Conservation (phyloP, 2,888 invertebrate genomes). For the Electrophaes corylata region DNA sequence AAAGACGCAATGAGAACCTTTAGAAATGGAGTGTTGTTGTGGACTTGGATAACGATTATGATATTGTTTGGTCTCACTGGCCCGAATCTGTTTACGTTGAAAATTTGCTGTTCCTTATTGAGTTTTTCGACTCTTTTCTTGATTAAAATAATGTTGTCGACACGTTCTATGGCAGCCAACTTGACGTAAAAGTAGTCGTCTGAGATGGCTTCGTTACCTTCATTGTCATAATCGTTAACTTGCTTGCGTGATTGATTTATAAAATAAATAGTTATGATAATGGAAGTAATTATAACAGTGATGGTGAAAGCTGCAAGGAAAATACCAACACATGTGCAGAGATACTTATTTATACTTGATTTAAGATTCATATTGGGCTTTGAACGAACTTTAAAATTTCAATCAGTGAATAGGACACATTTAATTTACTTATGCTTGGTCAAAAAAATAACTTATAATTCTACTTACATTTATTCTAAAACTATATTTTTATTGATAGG, state of each 20-base stretch:
- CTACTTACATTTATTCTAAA: too few species aligned
- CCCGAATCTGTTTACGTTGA: constrained; percentile 38
- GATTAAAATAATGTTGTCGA: constrained; percentile 34
- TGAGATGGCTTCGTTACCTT: constrained; percentile 21
- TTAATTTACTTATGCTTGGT: too few species aligned
- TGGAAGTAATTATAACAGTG: constrained; percentile 19
- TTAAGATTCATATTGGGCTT: constrained; percentile 3
- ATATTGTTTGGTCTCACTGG: constrained; percentile 20
- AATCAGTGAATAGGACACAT: background rate
- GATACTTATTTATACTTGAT: background rate
- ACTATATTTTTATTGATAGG: too few species aligned
- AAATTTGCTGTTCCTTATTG: constrained; percentile 46
- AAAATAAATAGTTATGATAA: constrained; percentile 31
- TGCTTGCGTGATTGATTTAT: constrained; percentile 38
- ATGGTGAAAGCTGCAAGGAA: constrained; percentile 9
- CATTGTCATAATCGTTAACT: constrained; percentile 32
- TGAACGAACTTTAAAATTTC: background rate
- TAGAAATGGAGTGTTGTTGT: constrained; percentile 46
- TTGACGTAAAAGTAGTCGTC: constrained; percentile 29
- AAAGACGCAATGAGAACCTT: constrained; percentile 48
- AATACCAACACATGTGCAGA: constrained; percentile 2
- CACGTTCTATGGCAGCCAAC: constrained; percentile 16
- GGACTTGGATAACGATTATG: constrained; percentile 56
- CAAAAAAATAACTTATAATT: too few species aligned
- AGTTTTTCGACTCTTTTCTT: constrained; percentile 43